phyloP scores from a whole-genome alignment of 2,888 invertebrate species.

The Oegoconia quadripuncta region DNA sequence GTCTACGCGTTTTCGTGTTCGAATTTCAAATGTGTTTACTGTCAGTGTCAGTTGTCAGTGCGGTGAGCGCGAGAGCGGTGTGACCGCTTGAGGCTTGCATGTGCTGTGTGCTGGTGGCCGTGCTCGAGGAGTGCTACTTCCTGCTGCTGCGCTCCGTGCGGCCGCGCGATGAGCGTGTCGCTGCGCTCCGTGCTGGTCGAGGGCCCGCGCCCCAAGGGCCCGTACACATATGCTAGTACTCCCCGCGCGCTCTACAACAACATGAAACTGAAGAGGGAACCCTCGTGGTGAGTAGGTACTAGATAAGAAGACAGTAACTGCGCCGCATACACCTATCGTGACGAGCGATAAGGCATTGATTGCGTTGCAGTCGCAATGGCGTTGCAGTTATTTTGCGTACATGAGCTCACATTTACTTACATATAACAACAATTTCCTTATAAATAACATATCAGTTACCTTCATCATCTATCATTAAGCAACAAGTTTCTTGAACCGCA shows the following conservation, averaged over 20 bases:
- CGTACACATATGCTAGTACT: constrained; percentile 81
- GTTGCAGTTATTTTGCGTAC: too few relatives aligned
- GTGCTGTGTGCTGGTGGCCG: constrained; percentile 49
- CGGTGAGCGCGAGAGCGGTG: neutral
- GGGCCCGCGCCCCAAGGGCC: constrained; percentile 41
- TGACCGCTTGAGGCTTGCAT: too few relatives aligned
- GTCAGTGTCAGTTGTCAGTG: too few relatives aligned
- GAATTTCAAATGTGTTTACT: constrained; percentile 6
- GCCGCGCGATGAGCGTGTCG: constrained; percentile 52
- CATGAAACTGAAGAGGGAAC: constrained; percentile 68
- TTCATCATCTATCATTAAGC: too few relatives aligned
- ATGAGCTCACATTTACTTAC: too few relatives aligned
- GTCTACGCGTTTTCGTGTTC: constrained; percentile 1
- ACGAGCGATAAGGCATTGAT: too few relatives aligned
- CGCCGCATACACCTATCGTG: too few relatives aligned
- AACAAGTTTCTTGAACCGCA: too few relatives aligned
- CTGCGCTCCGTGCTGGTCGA: constrained; percentile 57
- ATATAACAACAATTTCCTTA: too few relatives aligned
- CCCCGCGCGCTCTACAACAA: constrained; percentile 80
- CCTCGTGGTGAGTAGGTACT: constrained; percentile 54
- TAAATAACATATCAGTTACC: too few relatives aligned
- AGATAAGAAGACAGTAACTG: too few relatives aligned
- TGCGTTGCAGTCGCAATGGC: too few relatives aligned
- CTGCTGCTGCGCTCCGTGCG: constrained; percentile 17
- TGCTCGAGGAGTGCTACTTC: constrained; percentile 11